Evolutionary conservation across 2,888 invertebrate genomes (phyloP), one percentile per base, ranked within the genome.

Genomic region (Furcula furcula): DNA sequence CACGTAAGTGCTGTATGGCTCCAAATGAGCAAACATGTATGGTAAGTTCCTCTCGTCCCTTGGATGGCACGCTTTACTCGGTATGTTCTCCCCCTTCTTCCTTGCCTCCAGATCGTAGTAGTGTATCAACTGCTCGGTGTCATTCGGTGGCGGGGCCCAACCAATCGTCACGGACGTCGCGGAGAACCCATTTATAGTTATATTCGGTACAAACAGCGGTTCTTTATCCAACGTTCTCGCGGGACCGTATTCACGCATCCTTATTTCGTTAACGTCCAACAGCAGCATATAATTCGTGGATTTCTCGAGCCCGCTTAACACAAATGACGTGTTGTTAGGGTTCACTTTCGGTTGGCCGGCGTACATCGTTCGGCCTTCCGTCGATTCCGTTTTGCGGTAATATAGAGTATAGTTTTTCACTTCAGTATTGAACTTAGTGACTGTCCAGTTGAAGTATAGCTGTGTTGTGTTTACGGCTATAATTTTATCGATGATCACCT

Each of bases 361-460:
- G n/a, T n/a, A n/a, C n/a, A n/a, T n/a, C n/a, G n/a, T n/a, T n/a
- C n/a, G n/a, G n/a, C n/a, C n/a, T n/a, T n/a, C n/a, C n/a, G n/a
- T n/a, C 35, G 91, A 87, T 21, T 76, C 77, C 40, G 91, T 90
- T 65, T 92, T 13, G 47, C 13, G 2, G 25, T 25, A 14, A 0
- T 5, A n/a, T 25, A 94, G 76, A 35, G 86, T 83, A 60, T 92
- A 94, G 12, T 74, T 70, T 46, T 86, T 82, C 11, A 95, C 89
- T 0, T 92, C 92, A 31, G 92, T 92, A 65, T 96, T 96, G 42
- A 94, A 94, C 40, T 93, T 91, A 39, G 92, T 91, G 0, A 95
- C 90, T 0, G 95, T 95, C 96, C 96, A 96, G 66, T 95, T 96
- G 1, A 96, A 70, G 72, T 91, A 97, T 26, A 97, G 91, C 69